Conservation (phyloP, 2,888 invertebrate genomes). For the Dysmachus trigonus region DNA sequence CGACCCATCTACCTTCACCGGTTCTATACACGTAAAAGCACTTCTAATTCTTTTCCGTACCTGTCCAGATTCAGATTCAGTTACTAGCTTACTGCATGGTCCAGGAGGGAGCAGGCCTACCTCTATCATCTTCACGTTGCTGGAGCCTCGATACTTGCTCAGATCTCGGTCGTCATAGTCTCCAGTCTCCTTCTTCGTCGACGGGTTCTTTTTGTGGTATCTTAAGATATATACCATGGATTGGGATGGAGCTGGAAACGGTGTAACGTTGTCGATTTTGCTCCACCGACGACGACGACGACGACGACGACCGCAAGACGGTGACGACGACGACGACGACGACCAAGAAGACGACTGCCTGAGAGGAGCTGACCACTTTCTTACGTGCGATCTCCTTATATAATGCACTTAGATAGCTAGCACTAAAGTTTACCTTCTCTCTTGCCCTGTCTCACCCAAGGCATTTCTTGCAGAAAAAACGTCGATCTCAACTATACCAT, state of each 20-base stretch:
- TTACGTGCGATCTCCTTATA: conserved; percentile 23
- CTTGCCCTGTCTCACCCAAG: neutral
- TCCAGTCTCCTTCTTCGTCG: neutral
- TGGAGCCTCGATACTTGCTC: neutral
- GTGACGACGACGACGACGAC: neutral
- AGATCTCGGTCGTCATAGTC: conserved; percentile 10
- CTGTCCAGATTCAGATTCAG: conserved; percentile 9
- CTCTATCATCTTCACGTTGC: conserved; percentile 1
- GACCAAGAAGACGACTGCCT: neutral
- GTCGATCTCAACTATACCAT: neutral
- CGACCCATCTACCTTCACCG: conserved; percentile 30
- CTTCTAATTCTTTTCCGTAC: conserved; percentile 25
- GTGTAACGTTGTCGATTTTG: conserved; percentile 28
- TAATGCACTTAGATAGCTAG: conserved; percentile 12
- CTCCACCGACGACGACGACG: neutral
- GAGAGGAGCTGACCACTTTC: conserved; percentile 14
- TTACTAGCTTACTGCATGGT: neutral
- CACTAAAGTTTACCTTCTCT: neutral
- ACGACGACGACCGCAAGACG: neutral
- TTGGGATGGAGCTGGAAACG: neutral
- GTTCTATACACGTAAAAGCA: conserved; percentile 10
- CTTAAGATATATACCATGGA: neutral
- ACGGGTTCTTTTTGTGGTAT: neutral
- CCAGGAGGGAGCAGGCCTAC: conserved; percentile 3
- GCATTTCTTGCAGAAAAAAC: neutral